These are phyloP conservation scores for Spea multiplicata DNA, from an alignment of 2,113 vertebrate species.

Conservation along the genomic window DNA sequence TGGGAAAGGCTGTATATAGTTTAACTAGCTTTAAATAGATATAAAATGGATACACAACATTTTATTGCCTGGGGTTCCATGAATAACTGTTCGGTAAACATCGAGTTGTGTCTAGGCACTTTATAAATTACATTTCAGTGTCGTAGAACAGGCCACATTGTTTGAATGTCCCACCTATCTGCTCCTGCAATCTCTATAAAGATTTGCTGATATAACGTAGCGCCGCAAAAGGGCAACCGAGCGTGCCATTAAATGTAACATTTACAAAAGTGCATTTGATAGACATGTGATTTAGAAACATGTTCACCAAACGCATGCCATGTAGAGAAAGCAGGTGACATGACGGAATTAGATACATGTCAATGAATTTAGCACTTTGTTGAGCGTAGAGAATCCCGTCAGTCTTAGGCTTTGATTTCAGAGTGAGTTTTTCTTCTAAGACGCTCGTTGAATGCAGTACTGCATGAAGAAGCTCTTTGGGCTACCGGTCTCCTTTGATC, in stretches of 20 bases:
- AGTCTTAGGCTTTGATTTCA: constrained; percentile 6
- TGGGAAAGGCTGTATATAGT: constrained; percentile 5
- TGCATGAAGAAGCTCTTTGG: constrained; percentile 6
- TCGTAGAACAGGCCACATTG: background rate
- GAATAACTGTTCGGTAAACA: constrained; percentile 15
- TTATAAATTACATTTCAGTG: background rate
- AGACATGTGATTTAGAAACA: background rate
- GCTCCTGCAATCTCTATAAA: background rate
- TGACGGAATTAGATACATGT: constrained; percentile 9
- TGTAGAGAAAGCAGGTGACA: constrained; percentile 10
- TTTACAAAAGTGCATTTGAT: background rate
- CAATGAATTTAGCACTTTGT: background rate
- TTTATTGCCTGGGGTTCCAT: background rate
- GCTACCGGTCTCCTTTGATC: constrained; percentile 22
- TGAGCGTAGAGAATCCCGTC: constrained; percentile 1
- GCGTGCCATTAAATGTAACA: background rate
- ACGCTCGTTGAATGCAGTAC: background rate
- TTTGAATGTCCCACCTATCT: background rate
- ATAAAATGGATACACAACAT: background rate
- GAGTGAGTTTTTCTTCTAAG: background rate
- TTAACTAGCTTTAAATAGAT: background rate
- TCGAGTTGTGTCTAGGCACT: background rate
- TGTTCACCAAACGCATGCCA: background rate
- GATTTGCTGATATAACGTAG: background rate
- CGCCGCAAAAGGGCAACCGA: background rate